Conservation (phyloP, 2,113 vertebrate species). For the Hypanus sabinus region DNA sequence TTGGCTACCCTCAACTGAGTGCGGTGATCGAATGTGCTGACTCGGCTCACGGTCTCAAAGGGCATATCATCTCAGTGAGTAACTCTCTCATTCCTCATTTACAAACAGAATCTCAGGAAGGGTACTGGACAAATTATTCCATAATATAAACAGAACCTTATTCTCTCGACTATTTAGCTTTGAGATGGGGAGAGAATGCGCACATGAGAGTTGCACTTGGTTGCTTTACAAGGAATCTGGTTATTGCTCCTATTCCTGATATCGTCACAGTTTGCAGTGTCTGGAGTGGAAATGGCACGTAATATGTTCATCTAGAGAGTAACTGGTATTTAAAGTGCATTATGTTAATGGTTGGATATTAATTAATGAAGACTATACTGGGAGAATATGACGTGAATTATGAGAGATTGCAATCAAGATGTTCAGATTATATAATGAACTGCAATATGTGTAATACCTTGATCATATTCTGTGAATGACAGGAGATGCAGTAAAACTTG, state of each 20-base stretch:
- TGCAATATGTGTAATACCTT: too few species aligned
- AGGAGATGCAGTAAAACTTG: not conserved
- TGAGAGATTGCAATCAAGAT: not conserved
- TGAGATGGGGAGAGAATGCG: not conserved
- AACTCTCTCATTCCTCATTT: not conserved
- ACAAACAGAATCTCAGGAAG: not conserved
- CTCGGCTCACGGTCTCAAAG: constrained; percentile 92
- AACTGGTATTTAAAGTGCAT: not conserved
- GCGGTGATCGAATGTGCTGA: constrained; percentile 98
- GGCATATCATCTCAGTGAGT: constrained; percentile 96
- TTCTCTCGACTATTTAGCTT: not conserved
- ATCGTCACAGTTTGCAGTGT: not conserved
- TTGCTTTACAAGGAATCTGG: not conserved
- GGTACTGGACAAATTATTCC: not conserved
- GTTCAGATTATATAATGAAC: too few species aligned
- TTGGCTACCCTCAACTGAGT: constrained; percentile 93
- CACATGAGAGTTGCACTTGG: not conserved
- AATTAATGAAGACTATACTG: not conserved
- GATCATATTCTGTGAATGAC: too few species aligned
- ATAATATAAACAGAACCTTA: not conserved
- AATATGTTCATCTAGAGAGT: not conserved
- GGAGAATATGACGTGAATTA: not conserved
- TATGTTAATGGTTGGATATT: not conserved
- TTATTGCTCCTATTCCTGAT: not conserved
- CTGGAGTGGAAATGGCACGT: not conserved